Evolutionary conservation across 1,140 invertebrate species (phyloP), one percentile per base, ranked within the genome.

Genomic region (Bombus picipes): DNA sequence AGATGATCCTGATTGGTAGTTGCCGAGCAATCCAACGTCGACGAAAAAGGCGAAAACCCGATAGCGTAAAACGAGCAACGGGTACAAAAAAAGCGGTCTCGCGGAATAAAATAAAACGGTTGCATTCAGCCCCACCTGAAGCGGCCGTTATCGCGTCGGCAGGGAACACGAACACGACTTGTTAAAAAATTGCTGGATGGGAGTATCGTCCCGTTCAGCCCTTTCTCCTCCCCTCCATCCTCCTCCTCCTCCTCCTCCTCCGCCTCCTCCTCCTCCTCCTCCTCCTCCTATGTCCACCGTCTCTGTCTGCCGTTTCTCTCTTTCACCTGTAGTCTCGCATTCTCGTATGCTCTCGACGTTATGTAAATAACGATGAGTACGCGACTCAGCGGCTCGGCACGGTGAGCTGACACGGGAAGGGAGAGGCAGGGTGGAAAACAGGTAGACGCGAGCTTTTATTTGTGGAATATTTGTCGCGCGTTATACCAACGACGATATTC

Each of bases 1-100:
- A 94, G 94, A 94, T 94, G 94, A 95, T 95, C 94, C 94, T 95
- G 94, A 94, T 95, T 94, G 94, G 94, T 95, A 94, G 94, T 95
- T 94, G 94, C 94, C 90, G 92, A 93, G 93, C 93, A 92, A 94
- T 94, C 92, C 90, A 92, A 90, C 92, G 90, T 91, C 89, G 82
- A 89, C 85, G 89, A 90, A 93, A 93, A 92, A 92, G 89, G 90
- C 87, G 89, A 92, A 90, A 90, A 93, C 89, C 90, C 89, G 89
- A 85, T 89, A 82, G 87, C 90, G 91, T 92, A 92, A 92, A 92
- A 92, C 89, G 88, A 85, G 83, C 88, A 89, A 86, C 86, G 84
- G 65, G 88, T 81, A 83, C 84, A 91, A 92, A 93, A 94, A 65
- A 91, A 91, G 70, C 82, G 82, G 74, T 79, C 85, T 83, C 86